Percentiles rank a stretch among this genome's conserved stretches.
Conservation (phyloP, 2,797 vertebrate species). For the Molossus alvarezi region DNA sequence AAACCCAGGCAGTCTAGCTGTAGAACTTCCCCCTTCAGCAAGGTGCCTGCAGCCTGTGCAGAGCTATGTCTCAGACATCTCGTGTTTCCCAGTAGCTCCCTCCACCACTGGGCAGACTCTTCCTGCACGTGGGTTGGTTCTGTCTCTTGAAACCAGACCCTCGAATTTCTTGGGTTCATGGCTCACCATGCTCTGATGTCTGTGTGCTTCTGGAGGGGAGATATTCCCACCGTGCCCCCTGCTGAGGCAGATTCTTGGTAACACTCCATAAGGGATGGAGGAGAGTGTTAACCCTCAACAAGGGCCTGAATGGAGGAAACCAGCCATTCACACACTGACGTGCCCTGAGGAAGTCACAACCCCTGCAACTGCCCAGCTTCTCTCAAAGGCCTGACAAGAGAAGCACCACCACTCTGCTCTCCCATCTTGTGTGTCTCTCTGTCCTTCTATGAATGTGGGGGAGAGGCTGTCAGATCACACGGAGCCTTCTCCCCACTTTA, state of each 20-base stretch:
- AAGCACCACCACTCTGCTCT: neutral
- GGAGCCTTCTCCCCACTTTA: neutral
- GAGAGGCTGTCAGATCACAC: neutral
- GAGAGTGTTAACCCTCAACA: neutral
- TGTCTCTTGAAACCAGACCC: neutral
- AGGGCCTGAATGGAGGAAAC: neutral
- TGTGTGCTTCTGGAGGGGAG: neutral
- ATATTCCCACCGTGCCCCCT: fast-evolving
- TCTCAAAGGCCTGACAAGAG: neutral
- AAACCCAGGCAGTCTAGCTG: neutral
- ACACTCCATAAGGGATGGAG: neutral
- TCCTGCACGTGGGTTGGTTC: neutral
- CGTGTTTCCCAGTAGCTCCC: neutral
- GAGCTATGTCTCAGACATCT: neutral
- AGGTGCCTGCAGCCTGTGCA: neutral
- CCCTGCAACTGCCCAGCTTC: neutral
- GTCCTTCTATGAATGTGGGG: neutral
- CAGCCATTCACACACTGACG: neutral
- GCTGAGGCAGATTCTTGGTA: neutral
- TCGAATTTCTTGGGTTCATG: neutral
- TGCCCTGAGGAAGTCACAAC: neutral
- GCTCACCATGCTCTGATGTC: neutral
- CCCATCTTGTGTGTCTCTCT: neutral
- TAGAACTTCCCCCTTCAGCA: neutral
- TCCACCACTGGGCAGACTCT: neutral